Evolutionary conservation across 2,797 vertebrate genomes (phyloP).

Genomic region (Molothrus aeneus): DNA sequence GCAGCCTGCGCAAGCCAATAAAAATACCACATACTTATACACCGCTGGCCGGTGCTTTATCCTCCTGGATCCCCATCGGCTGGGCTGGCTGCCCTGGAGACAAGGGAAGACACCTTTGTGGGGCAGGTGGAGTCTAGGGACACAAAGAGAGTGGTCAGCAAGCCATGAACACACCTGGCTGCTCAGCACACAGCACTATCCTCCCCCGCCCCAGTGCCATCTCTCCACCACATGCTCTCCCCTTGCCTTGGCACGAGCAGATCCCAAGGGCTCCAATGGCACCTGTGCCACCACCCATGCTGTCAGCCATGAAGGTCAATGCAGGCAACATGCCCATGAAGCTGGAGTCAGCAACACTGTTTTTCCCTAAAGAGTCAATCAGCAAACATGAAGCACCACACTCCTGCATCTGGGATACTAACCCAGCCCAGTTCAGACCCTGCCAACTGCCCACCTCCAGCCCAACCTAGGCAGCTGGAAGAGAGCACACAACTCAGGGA

Average conservation of each 20-base stretch:
- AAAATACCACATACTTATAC: conserved; percentile 74
- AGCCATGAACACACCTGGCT: not conserved
- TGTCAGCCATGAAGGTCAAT: not conserved
- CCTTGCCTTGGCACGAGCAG: not conserved
- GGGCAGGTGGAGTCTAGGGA: conserved; percentile 67
- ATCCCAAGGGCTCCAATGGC: not conserved
- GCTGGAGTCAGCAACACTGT: not conserved
- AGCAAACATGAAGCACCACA: not conserved
- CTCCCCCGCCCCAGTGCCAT: not conserved
- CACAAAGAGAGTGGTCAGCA: conserved; percentile 67
- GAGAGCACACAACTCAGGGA: not conserved
- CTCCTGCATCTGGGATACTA: not conserved
- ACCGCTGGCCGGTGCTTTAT: conserved; percentile 68
- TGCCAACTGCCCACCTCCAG: not conserved
- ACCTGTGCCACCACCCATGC: fast-evolving
- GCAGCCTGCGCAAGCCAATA: conserved; percentile 55
- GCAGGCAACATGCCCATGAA: not conserved
- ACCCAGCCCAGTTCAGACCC: not conserved
- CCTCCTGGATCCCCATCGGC: conserved; percentile 63
- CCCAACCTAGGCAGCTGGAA: not conserved
- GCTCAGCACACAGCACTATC: not conserved
- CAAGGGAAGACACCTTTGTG: conserved; percentile 67
- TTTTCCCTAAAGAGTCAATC: not conserved
- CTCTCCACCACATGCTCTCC: not conserved
- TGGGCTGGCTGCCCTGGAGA: conserved; percentile 58